Percentiles rank a stretch among this genome's conserved stretches.
phyloP scores from a whole-genome alignment of 2,888 invertebrate species.

The Eupelmus urozonus region DNA sequence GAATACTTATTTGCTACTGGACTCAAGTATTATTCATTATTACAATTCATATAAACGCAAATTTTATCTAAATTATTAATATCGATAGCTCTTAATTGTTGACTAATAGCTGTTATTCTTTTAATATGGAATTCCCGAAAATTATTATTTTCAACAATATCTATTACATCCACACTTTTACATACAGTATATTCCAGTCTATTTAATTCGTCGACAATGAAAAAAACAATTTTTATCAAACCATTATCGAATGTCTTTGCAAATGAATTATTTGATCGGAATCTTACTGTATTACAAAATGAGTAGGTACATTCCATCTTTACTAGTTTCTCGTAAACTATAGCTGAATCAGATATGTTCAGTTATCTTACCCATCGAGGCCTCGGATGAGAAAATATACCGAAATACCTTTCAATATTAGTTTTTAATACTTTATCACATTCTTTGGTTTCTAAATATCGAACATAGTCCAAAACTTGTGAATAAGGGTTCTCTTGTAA shows the following conservation, averaged over 20 bases:
- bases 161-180: too few species aligned
- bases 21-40: too few species aligned
- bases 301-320: neutral
- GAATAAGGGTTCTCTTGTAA: neutral
- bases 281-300: conserved; percentile 1
- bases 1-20: too few species aligned
- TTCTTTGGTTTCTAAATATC: conserved; percentile 3
- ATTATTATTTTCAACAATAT: too few species aligned
- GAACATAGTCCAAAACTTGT: neutral
- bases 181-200: too few species aligned
- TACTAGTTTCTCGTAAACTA: conserved; percentile 18
- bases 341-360: neutral
- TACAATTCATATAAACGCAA: too few species aligned
- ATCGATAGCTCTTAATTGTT: too few species aligned
- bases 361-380: neutral
- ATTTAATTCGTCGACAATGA: too few species aligned
- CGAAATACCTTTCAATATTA: conserved; percentile 30
- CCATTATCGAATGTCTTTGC: conserved; percentile 7
- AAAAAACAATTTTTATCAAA: conserved; percentile 18
- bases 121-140: too few species aligned
- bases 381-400: neutral
- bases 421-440: conserved; percentile 5
- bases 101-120: too few species aligned
- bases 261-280: conserved; percentile 23
- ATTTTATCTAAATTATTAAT: too few species aligned